Evolutionary conservation across 53 echinoderm and acorn worm genomes (phyloP).

Genomic region (Pentamera pediparva): DNA sequence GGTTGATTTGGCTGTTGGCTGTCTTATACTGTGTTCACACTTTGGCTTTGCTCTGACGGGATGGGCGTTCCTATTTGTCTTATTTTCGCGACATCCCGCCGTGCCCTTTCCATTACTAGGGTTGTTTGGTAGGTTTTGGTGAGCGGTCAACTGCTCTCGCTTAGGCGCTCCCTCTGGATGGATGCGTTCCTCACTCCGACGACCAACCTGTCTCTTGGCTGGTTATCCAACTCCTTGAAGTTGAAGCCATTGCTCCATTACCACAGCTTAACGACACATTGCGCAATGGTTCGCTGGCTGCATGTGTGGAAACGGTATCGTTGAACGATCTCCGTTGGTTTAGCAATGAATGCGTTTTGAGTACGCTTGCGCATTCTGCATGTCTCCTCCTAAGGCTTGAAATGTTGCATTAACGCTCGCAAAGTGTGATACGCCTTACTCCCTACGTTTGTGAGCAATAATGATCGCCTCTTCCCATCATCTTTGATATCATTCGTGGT

Average conservation of each 20-base stretch:
- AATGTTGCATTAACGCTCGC: conserved; percentile 36
- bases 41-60: not conserved
- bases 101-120: conserved; percentile 33
- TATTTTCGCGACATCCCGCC: conserved; percentile 34
- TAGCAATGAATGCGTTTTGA: not conserved
- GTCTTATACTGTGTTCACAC: not conserved
- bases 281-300: conserved; percentile 9
- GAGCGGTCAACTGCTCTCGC: conserved; percentile 20
- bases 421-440: conserved; percentile 41
- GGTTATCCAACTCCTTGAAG: conserved; percentile 36
- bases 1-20: not conserved
- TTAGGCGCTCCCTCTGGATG: conserved; percentile 39
- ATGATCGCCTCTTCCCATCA: conserved; percentile 35
- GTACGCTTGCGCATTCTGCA: conserved; percentile 6
- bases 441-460: conserved; percentile 41
- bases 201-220: conserved; percentile 35
- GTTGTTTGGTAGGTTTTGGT: too few species aligned
- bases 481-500: conserved; percentile 11
- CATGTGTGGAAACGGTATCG: conserved; percentile 19
- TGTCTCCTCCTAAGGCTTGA: conserved; percentile 2
- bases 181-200: conserved; percentile 26
- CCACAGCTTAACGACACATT: conserved; percentile 12
- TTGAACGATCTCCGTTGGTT: conserved; percentile 30
- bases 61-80: not conserved
- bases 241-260: conserved; percentile 37